phyloP scores from a whole-genome alignment of 2,888 invertebrate species.

The Adela reaumurella region DNA sequence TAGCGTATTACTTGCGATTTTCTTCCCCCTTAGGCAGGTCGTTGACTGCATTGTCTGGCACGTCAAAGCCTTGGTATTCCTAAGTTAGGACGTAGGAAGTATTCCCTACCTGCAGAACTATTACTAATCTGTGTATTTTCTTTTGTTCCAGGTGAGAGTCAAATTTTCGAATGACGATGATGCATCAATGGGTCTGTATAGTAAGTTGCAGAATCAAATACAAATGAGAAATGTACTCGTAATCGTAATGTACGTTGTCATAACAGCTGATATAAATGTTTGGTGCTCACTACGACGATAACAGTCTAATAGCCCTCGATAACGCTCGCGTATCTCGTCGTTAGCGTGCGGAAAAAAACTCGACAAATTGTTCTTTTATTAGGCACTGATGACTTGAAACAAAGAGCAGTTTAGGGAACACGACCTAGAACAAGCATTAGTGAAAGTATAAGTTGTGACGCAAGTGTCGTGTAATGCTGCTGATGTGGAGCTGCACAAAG shows the following conservation, averaged over 20 bases:
- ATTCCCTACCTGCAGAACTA: too few relatives aligned
- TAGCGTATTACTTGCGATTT: too few relatives aligned
- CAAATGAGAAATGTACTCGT: too few relatives aligned
- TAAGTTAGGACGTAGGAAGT: too few relatives aligned
- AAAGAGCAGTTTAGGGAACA: background rate
- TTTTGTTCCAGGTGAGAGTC: slow-evolving; percentile 35
- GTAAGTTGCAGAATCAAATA: too few relatives aligned
- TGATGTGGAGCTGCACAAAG: background rate
- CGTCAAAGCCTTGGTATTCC: too few relatives aligned
- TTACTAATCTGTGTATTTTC: slow-evolving; percentile 6
- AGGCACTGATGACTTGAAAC: background rate
- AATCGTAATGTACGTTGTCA: too few relatives aligned
- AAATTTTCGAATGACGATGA: slow-evolving; percentile 25
- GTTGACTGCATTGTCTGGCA: too few relatives aligned
- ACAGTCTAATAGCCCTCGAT: background rate
- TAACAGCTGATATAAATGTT: background rate
- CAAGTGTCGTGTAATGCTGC: background rate
- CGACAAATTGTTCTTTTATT: background rate
- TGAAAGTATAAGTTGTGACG: background rate
- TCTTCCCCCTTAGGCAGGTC: too few relatives aligned
- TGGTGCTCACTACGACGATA: background rate
- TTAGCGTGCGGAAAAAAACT: background rate
- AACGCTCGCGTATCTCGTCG: background rate
- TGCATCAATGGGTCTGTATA: too few relatives aligned
- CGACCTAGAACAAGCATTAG: background rate